A percentile compares a stretch with the other conserved stretches of the same genome.
phyloP scores from a whole-genome alignment of 2,797 vertebrate species.

The Dipus sagitta region DNA sequence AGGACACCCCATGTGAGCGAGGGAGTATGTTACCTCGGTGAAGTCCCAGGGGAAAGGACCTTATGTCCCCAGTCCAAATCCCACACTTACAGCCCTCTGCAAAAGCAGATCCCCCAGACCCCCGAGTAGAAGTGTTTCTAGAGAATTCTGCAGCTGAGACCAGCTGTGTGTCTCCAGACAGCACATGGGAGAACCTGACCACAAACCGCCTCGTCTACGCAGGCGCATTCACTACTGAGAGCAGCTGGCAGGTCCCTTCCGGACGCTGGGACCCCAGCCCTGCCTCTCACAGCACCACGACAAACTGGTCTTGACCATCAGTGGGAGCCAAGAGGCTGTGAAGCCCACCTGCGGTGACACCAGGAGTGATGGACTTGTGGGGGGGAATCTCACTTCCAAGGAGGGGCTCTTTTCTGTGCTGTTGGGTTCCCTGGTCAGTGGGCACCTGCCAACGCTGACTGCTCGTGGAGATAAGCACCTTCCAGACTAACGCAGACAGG shows the following conservation, averaged over 20 bases:
- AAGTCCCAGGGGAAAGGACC: not conserved
- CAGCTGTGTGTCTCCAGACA: not conserved
- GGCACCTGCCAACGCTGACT: not conserved
- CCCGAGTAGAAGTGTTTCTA: not conserved
- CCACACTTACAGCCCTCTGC: not conserved
- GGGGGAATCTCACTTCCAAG: not conserved
- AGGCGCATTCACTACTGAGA: not conserved
- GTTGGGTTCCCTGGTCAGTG: conserved; percentile 44
- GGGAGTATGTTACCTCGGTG: not conserved
- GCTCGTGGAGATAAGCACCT: not conserved
- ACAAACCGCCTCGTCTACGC: fast-evolving
- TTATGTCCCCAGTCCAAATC: not conserved
- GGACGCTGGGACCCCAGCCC: no score
- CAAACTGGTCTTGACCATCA: not conserved
- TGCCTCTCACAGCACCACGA: not conserved
- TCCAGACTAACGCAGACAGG: not conserved
- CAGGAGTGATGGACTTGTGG: not conserved
- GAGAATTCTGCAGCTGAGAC: not conserved
- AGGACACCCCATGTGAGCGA: not conserved
- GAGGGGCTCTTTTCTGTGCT: not conserved
- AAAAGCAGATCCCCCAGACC: not conserved
- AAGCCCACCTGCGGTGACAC: not conserved
- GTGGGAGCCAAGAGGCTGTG: not conserved
- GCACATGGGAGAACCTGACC: not conserved
- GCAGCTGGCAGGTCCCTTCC: no score